Evolutionary conservation across 2,797 vertebrate species (phyloP), one percentile per base, ranked within the genome.

Genomic region (Malurus leucopterus): DNA sequence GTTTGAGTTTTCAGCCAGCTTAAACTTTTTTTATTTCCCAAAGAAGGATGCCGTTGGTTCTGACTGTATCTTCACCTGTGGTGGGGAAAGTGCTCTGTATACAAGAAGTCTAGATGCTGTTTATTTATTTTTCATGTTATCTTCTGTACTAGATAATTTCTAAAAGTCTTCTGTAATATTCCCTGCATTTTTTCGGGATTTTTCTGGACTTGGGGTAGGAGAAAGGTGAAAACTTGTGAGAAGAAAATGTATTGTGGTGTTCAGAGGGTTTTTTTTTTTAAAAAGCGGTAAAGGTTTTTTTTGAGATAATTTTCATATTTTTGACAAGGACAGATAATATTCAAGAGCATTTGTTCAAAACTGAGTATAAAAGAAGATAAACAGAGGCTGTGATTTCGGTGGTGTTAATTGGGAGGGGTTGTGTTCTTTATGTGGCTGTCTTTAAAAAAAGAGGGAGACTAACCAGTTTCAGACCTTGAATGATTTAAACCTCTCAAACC

Each of bases 361-460:
- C 4, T 21, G 18, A 27, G 30, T 78, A 24, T 36, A 73, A 89
- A 72, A 34, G 27, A 71, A 84, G 29, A 23, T 40, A 70, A 81
- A 59, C 44, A 87, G 40, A 79, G 32, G 22, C 51, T 91, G 41
- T 3, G 5, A 6, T 68, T 8, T 53, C 50, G 36, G 6, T 30
- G 10, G 9, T 9, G 1, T 32, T 80, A 55, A 59, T 63, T 47
- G 8, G 19, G 3, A 0, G 0, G 0, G 3, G 4, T 50, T 22
- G 13, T 72, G 34, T 71, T 89, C 30, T 62, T 88, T 62, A 15
- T 64, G 11, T 71, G 49, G 22, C 38, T 76, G 27, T 12, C 73
- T 72, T 68, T 79, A 54, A 71, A 71, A 44, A 88, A 90, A 16
- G 21, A 49, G 62, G 13, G 19, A 61, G 21, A 29, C n/a, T 62